Percentiles rank a stretch among this genome's conserved stretches.
These are phyloP conservation scores for Rhyzopertha dominica DNA, from an alignment of 1,140 invertebrate species.

Conservation along the genomic window DNA sequence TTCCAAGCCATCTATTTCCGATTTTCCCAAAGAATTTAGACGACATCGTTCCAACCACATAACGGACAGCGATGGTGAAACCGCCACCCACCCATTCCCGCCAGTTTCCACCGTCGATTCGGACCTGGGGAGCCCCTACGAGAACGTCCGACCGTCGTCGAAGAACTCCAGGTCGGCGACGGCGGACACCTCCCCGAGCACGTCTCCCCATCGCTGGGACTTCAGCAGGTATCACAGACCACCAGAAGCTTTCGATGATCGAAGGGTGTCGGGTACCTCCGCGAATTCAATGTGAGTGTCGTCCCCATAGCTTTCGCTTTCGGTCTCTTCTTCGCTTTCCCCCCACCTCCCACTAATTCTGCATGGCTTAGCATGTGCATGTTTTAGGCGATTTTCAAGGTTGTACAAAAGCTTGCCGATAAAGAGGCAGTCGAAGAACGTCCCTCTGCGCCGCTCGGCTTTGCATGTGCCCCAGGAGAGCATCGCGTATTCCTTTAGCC, in stretches of 20 bases:
- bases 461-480: constrained; percentile 29
- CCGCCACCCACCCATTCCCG: constrained; percentile 55
- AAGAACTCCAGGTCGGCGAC: constrained; percentile 37
- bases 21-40: no score
- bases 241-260: constrained; percentile 47
- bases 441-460: constrained; percentile 16
- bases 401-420: constrained; percentile 37
- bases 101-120: constrained; percentile 52
- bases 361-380: constrained; percentile 29
- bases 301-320: neutral
- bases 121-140: constrained; percentile 58
- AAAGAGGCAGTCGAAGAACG: constrained; percentile 25
- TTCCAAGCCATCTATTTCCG: neutral
- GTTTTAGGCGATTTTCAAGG: constrained; percentile 36
- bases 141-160: constrained; percentile 53
- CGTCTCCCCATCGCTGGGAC: constrained; percentile 57
- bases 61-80: constrained; percentile 52
- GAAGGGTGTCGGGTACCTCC: constrained; percentile 54
- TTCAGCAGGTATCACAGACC: constrained; percentile 52
- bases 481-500: constrained; percentile 38
- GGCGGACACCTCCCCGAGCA: constrained; percentile 50
- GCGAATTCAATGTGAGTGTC: constrained; percentile 57
- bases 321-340: neutral
- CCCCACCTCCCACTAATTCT: constrained; percentile 4
- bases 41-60: no score